Conservation (phyloP, 2,888 invertebrate genomes). For the Thysanoteuthis rhombus region DNA sequence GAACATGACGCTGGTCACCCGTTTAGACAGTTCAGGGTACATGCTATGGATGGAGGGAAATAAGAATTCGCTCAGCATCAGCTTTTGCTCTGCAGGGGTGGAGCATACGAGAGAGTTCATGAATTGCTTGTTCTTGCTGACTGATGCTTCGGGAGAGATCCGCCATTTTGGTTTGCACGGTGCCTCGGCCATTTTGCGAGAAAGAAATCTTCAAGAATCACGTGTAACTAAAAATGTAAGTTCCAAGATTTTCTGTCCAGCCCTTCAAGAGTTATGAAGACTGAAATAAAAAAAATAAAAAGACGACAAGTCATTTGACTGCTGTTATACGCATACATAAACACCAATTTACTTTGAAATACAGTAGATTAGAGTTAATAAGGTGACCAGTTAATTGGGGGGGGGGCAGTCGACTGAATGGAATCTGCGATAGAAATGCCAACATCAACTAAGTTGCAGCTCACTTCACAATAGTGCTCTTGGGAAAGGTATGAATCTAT, state of each 20-base stretch:
- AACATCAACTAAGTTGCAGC: no score
- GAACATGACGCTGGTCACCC: neutral
- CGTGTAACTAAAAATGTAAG: neutral
- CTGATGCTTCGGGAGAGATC: neutral
- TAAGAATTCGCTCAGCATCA: neutral
- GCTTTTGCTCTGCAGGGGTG: neutral
- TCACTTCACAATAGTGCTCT: no score
- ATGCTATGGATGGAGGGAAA: neutral
- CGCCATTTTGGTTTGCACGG: neutral
- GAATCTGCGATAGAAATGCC: no score
- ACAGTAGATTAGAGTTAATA: no score
- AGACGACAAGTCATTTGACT: neutral
- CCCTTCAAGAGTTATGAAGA: neutral
- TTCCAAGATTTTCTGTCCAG: neutral
- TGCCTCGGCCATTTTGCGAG: neutral
- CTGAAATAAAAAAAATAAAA: neutral
- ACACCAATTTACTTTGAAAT: no score
- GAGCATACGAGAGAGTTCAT: neutral
- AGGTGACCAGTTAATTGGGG: no score
- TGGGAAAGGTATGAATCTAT: no score
- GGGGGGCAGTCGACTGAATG: no score
- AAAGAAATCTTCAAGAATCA: neutral
- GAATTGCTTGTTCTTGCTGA: neutral
- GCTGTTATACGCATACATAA: neutral
- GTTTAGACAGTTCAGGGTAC: neutral